These are phyloP conservation scores for Spilarctia lutea DNA, from an alignment of 2,888 invertebrate genomes.

Conservation along the genomic window DNA sequence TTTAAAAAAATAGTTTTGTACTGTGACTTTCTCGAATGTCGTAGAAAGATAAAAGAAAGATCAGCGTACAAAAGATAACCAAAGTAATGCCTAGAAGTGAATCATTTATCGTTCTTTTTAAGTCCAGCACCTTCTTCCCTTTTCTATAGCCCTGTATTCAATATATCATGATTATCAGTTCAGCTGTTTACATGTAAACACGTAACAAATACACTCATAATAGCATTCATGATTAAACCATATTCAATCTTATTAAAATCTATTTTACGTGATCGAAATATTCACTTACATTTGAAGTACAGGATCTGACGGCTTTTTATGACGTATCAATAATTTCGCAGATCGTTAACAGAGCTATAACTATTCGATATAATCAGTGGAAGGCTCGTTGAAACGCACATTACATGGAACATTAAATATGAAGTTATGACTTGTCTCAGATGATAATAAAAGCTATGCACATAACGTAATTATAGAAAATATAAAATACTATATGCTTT, in stretches of 20 bases:
- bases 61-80: no score
- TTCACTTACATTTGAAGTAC: neutral
- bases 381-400: conserved; percentile 28
- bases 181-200: neutral
- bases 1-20: no score
- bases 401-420: conserved; percentile 37
- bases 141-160: neutral
- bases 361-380: conserved; percentile 34
- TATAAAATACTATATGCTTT: no score
- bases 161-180: neutral
- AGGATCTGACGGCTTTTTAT: neutral
- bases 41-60: no score
- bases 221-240: neutral
- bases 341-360: conserved; percentile 11
- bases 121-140: neutral
- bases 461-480: neutral
- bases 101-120: neutral
- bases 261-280: neutral
- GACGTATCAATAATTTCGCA: conserved; percentile 6
- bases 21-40: no score
- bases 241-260: neutral
- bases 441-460: conserved; percentile 29
- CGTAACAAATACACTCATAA: neutral
- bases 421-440: conserved; percentile 35
- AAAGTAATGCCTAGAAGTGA: no score